A percentile compares a stretch with the other conserved stretches of the same genome.
Evolutionary conservation across 2,888 invertebrate genomes (phyloP).

Genomic region (Phengaris alcon): DNA sequence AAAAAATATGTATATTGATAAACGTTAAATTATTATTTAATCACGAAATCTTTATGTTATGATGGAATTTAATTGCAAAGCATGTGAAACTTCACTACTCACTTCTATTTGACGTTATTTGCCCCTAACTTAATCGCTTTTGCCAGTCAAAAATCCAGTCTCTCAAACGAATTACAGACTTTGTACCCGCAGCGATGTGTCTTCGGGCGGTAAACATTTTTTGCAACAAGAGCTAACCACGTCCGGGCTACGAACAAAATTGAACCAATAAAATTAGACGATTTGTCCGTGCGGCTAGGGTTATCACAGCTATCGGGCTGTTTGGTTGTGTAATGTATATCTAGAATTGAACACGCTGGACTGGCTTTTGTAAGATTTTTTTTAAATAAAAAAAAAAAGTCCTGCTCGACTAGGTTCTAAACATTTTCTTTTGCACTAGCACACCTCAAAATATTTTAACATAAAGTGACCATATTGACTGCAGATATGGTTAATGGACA

Average conservation of each 20-base stretch:
- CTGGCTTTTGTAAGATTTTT: background rate
- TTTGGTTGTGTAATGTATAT: background rate
- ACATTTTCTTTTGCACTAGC: too few species aligned
- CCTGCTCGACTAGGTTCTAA: too few species aligned
- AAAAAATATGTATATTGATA: too few species aligned
- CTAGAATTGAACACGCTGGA: background rate
- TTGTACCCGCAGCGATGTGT: slow-evolving; percentile 10
- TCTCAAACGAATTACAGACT: slow-evolving; percentile 15
- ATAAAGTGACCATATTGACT: too few species aligned
- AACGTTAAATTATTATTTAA: too few species aligned
- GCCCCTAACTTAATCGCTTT: slow-evolving; percentile 2
- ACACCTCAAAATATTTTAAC: too few species aligned
- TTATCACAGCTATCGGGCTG: background rate
- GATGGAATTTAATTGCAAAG: too few species aligned
- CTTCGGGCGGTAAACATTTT: slow-evolving; percentile 25
- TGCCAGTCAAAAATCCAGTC: background rate
- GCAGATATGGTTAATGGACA: too few species aligned
- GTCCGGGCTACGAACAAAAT: slow-evolving; percentile 33
- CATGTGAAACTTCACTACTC: too few species aligned
- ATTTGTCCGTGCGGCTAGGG: slow-evolving; percentile 35
- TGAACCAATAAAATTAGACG: slow-evolving; percentile 37
- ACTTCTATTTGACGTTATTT: too few species aligned
- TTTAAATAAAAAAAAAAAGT: background rate
- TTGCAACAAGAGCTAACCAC: slow-evolving; percentile 31
- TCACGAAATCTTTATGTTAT: too few species aligned